Conservation (phyloP, 1,140 invertebrate species). For the Lordiphosa collinella region DNA sequence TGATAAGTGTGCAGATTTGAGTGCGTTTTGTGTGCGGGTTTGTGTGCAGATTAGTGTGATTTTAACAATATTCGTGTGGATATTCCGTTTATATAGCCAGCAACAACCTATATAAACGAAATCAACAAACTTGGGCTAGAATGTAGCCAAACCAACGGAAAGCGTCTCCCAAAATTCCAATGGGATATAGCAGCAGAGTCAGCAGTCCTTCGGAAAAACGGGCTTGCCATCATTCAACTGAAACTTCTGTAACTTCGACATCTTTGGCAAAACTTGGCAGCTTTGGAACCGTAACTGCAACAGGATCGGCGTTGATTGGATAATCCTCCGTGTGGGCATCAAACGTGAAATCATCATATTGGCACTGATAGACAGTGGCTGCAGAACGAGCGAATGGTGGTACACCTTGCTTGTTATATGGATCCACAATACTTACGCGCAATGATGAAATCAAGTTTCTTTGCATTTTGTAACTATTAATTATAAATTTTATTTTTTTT, state of each 20-base stretch:
- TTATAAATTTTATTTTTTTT: not conserved
- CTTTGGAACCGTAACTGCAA: not conserved
- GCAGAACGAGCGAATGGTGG: not conserved
- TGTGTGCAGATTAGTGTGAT: no score
- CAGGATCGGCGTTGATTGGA: slow-evolving; percentile 8
- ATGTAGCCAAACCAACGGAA: slow-evolving; percentile 43
- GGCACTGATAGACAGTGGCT: slow-evolving; percentile 30
- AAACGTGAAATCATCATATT: not conserved
- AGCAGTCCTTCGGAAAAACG: no score
- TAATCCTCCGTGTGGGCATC: not conserved
- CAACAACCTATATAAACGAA: not conserved
- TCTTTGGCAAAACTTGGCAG: no score
- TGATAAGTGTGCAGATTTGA: no score
- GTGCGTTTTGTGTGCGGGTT: no score
- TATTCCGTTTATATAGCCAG: not conserved
- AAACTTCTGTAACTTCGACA: no score
- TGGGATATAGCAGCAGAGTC: slow-evolving; percentile 77
- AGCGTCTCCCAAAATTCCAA: slow-evolving; percentile 73
- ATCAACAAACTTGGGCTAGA: not conserved
- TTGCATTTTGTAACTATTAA: slow-evolving; percentile 36
- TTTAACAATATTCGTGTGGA: not conserved
- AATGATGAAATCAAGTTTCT: slow-evolving; percentile 29
- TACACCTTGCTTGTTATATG: no score
- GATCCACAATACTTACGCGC: slow-evolving; percentile 26
- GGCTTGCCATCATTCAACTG: no score